Conservation (phyloP, 2,113 vertebrate genomes). For the Petaurus breviceps region DNA sequence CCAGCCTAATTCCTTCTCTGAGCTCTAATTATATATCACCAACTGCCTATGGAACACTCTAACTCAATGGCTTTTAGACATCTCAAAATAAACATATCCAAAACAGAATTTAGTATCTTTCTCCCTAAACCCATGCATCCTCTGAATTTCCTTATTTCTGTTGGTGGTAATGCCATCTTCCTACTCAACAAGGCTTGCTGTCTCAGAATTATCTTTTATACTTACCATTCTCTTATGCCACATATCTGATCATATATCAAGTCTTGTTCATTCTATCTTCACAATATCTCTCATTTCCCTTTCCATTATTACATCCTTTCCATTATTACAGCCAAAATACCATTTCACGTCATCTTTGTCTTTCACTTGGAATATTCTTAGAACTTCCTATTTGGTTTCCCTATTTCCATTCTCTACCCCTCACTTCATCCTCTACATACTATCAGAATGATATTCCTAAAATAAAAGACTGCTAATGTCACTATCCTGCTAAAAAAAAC, state of each 20-base stretch:
- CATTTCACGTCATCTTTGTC: neutral
- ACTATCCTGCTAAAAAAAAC: neutral
- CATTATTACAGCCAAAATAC: neutral
- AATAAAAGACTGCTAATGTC: neutral
- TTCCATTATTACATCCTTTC: neutral
- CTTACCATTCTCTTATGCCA: neutral
- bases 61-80: neutral
- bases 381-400: neutral
- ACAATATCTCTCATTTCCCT: neutral
- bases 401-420: neutral
- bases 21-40: neutral
- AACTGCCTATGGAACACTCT: neutral
- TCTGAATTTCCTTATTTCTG: neutral
- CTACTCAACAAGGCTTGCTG: neutral
- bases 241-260: neutral
- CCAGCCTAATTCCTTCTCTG: neutral
- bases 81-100: neutral
- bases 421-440: neutral
- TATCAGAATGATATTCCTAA: neutral
- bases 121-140: neutral
- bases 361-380: neutral
- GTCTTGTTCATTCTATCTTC: neutral
- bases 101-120: neutral
- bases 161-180: neutral
- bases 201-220: neutral